A percentile compares a stretch with the other conserved stretches of the same genome.
These are phyloP conservation scores for Coptodon bakossiorum DNA, from an alignment of 2,113 vertebrate genomes.

Conservation along the genomic window DNA sequence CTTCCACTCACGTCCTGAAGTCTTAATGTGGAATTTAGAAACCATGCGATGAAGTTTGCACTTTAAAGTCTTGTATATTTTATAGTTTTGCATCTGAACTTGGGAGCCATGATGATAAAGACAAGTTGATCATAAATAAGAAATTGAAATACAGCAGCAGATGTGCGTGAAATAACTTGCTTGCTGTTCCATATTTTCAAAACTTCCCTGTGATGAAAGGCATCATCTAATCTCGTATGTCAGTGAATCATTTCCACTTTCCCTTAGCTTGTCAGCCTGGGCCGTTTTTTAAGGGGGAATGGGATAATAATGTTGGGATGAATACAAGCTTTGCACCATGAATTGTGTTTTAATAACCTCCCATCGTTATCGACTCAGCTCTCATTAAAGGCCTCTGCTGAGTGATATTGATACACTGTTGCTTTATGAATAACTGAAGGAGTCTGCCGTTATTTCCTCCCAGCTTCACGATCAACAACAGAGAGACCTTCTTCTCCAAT, in stretches of 20 bases:
- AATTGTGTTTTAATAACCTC: slow-evolving; percentile 9
- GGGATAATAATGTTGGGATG: not conserved
- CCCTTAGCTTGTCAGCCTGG: not conserved
- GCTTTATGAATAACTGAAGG: not conserved
- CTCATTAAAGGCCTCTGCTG: not conserved
- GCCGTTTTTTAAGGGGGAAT: accelerated
- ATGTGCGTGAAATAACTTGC: not conserved
- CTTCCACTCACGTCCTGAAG: not conserved
- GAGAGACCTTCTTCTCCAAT: slow-evolving; percentile 96
- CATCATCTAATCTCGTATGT: not conserved
- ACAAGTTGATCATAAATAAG: slow-evolving; percentile 25
- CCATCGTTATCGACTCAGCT: not conserved
- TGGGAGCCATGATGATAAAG: not conserved
- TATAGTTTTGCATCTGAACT: not conserved
- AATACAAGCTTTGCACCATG: not conserved
- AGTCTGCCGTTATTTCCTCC: not conserved
- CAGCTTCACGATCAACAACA: slow-evolving; percentile 97
- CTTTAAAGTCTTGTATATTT: not conserved
- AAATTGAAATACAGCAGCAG: slow-evolving; percentile 4
- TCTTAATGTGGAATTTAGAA: not conserved
- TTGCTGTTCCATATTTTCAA: not conserved
- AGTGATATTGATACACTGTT: not conserved
- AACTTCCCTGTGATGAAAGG: slow-evolving; percentile 1
- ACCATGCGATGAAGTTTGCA: not conserved
- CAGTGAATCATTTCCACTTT: not conserved